Conservation (phyloP, 2,113 vertebrate genomes). For the Halichoeres trimaculatus region DNA sequence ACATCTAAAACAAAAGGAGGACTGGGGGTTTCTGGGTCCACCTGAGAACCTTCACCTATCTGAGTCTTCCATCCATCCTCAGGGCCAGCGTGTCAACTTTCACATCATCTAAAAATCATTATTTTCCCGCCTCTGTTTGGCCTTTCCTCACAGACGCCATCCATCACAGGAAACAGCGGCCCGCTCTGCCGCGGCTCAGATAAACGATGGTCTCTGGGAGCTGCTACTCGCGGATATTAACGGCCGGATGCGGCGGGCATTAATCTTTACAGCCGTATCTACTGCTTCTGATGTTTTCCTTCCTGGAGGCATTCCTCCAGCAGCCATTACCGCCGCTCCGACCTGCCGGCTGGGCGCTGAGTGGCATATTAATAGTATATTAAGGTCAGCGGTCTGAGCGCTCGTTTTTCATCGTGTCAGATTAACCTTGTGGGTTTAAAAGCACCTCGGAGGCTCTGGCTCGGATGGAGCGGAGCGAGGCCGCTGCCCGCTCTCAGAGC, state of each 20-base stretch:
- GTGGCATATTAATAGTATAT: constrained; percentile 63
- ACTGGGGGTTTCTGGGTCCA: not conserved
- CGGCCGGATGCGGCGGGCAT: constrained; percentile 27
- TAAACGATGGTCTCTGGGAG: constrained; percentile 50
- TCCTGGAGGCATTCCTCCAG: constrained; percentile 15
- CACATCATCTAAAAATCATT: constrained; percentile 12
- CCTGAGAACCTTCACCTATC: not conserved
- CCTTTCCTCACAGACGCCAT: constrained; percentile 15
- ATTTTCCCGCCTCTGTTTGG: constrained; percentile 16
- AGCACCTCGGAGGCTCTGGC: constrained; percentile 48
- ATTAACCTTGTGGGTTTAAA: constrained; percentile 68
- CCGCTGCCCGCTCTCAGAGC: no score
- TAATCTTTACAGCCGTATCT: constrained; percentile 36
- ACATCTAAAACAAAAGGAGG: not conserved
- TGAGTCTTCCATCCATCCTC: constrained; percentile 17
- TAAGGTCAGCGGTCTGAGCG: constrained; percentile 68
- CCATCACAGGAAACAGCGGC: constrained; percentile 28
- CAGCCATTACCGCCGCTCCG: constrained; percentile 42
- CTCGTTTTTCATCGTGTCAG: constrained; percentile 56
- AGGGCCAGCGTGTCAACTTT: not conserved
- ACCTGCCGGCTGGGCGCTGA: constrained; percentile 43
- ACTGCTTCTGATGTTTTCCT: constrained; percentile 5
- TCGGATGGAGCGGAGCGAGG: not conserved
- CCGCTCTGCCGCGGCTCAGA: constrained; percentile 24
- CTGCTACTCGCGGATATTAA: constrained; percentile 37